Evolutionary conservation across 2,113 vertebrate genomes (phyloP).

Genomic region (Ciconia stormi): DNA sequence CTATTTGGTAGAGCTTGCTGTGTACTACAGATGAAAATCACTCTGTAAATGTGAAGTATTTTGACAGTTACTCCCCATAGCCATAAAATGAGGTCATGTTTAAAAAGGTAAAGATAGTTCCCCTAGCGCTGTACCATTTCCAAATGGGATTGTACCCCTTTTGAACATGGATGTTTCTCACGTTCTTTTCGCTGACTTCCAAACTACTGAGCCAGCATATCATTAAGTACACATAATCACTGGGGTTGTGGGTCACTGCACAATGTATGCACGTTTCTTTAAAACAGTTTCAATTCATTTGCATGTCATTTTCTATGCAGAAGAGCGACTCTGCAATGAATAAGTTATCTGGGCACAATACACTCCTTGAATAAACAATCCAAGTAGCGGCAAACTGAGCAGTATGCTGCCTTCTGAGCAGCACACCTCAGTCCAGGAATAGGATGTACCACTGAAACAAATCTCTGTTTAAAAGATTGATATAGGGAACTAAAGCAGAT

Average conservation of each 20-base stretch:
- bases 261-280: background rate
- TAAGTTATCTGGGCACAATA: background rate
- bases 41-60: background rate
- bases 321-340: background rate
- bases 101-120: background rate
- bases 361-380: background rate
- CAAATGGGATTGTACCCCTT: background rate
- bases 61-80: background rate
- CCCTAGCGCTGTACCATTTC: background rate
- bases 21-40: background rate
- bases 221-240: background rate
- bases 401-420: background rate
- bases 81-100: background rate
- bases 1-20: background rate
- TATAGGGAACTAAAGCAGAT: background rate
- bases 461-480: background rate
- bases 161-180: background rate
- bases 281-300: background rate
- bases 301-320: background rate
- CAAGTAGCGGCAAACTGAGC: background rate
- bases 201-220: background rate
- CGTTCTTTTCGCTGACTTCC: background rate
- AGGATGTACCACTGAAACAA: background rate
- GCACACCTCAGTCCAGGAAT: background rate
- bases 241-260: background rate